Evolutionary conservation across 2,797 vertebrate genomes (phyloP), one percentile per base, ranked within the genome.

Genomic region (Chlorospingus flavigularis): DNA sequence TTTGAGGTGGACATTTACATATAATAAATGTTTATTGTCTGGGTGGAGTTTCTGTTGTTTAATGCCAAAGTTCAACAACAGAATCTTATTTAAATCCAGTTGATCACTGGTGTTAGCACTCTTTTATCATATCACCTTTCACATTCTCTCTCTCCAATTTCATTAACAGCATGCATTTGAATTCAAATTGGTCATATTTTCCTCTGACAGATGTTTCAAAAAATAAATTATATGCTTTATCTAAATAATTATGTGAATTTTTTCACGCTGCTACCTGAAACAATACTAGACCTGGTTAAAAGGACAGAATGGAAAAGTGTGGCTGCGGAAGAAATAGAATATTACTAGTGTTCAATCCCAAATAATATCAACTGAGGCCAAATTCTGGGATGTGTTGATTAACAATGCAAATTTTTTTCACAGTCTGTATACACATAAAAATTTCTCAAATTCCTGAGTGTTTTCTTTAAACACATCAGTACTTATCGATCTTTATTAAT

Each of bases 81-180:
- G 18, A 75, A 72, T 12, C 11, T 67, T 70, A 54, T 83, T 68
- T 75, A 91, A 89, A 75, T 45, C 19, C 13, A 42, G 21, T 20
- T 2, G 8, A 5, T 42, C 1, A 0, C 7, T 50, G 15, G 1
- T 2, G 6, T 81, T 91, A 79, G 8, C 13, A 11, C 11, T 74
- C 43, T 77, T 5, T 19, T 76, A 10, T 50, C 24, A 57, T n/a
- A 35, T 4, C 7, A 24, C 11, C 2, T 74, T 39, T 35, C 3
- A 15, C 4, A 28, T 68, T 77, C 17, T 10, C 7, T 68, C 18
- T 65, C 17, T 67, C 31, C 19, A 43, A 2, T 48, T 77, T 39
- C 33, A 63, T 60, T 40, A 63, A 28, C 14, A 77, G 9, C 30
- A 53, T 37, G 11, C 25, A 42, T 14, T 5, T 71, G 26, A 65